These are phyloP conservation scores for Vesta saturnalis DNA, from an alignment of 2,888 invertebrate species.

Conservation along the genomic window DNA sequence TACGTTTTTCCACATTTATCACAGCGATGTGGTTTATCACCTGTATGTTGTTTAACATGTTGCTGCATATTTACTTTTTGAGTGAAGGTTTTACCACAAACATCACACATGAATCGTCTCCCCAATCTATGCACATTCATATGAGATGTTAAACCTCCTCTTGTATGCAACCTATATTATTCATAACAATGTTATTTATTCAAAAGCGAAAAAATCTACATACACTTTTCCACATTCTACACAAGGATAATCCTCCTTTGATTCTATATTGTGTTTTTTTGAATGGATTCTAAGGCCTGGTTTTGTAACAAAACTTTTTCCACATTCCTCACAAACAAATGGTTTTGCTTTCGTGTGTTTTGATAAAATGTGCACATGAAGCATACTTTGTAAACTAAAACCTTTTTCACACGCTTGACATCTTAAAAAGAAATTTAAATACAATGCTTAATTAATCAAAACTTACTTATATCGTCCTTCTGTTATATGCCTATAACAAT, in stretches of 20 bases:
- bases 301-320: conserved; percentile 62
- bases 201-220: conserved; percentile 36
- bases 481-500: conserved; percentile 68
- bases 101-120: conserved; percentile 65
- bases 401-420: conserved; percentile 66
- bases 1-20: conserved; percentile 63
- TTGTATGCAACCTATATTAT: conserved; percentile 58
- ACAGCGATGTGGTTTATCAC: conserved; percentile 64
- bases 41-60: conserved; percentile 63
- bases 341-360: conserved; percentile 64
- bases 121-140: conserved; percentile 62
- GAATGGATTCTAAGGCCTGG: conserved; percentile 64
- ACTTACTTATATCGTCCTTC: conserved; percentile 68
- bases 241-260: conserved; percentile 60
- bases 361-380: conserved; percentile 66
- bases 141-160: conserved; percentile 61
- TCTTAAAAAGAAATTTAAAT: conserved; percentile 52
- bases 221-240: conserved; percentile 62
- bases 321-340: conserved; percentile 60
- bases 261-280: conserved; percentile 61
- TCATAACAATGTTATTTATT: not conserved
- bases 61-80: conserved; percentile 66
- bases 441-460: not conserved
- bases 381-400: conserved; percentile 65
- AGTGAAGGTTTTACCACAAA: conserved; percentile 67